Base-by-base conservation (phyloP, 2,888 invertebrate species). In the Oscheius sp. region DNA sequence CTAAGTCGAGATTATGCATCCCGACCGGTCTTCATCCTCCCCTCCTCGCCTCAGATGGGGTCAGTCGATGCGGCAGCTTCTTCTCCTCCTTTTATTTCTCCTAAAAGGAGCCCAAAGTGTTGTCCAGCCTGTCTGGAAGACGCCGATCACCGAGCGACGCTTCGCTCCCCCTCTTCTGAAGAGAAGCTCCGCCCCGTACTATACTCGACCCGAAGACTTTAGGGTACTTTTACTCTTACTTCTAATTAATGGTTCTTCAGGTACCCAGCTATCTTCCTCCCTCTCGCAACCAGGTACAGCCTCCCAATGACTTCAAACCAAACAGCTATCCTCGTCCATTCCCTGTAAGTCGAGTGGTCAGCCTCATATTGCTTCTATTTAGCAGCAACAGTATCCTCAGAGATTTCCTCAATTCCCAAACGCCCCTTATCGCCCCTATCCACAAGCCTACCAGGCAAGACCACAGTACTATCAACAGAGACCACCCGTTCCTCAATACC, bases 81-180 rank as follows among this genome's bases (percentile, higher is more conserved):
- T 47, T 63, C 42, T 48, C 42, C 48, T 63, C n/a, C 21, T 63
- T 11, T 21, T 11, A 37, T 11, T 47, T 29, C 29, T 51, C 51
- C 35, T 66, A 3, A 47, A 21, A 63, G 47, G 9, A 48, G 13
- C 35, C 7, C 29, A 29, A 10, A 13, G 66, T 53, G 21, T 50
- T n/a, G 78, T 80, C 35, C 73, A 71, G 42, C 80, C 80, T 10
- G 78, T 80, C 10, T 80, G 80, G 80, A 76, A 74, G 73, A 80
- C 80, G 10, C 80, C 80, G 0, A 66, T 80, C 33, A 76, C 77
- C 11, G 78, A 76, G 59, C 7, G 66, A 51, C 66, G 66, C 13
- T 66, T 53, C 35, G 66, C 66, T 33, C 66, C 66, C 1, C 80
- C 78, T 13, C 74, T 76, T 59, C 74, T 74, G n/a, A 76, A 70